phyloP scores from a whole-genome alignment of 2,797 vertebrate genomes.

The Cossypha heuglini region DNA sequence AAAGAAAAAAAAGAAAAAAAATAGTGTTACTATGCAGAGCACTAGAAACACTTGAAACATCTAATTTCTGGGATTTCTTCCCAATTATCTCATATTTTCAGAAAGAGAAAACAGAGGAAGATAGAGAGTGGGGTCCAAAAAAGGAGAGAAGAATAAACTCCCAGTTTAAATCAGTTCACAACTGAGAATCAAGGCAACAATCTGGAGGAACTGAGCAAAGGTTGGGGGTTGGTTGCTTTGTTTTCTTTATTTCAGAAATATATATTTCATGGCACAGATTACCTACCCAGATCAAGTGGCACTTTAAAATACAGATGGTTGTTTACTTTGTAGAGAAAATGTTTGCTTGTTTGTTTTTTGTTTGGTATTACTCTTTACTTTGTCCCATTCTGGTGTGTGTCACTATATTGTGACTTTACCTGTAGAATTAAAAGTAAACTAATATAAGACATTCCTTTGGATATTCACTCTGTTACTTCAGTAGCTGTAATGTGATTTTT shows the following conservation, averaged over 20 bases:
- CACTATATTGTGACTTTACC: background rate
- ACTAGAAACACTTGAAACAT: background rate
- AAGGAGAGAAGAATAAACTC: background rate
- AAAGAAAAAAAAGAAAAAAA: background rate
- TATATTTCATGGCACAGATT: background rate
- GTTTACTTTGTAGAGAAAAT: background rate
- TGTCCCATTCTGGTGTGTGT: background rate
- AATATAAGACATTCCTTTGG: constrained; percentile 7
- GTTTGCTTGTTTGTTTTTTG: background rate
- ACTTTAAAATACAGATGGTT: background rate
- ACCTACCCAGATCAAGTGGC: background rate
- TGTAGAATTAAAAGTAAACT: constrained; percentile 7
- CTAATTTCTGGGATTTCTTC: background rate
- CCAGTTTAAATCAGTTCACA: background rate
- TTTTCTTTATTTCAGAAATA: background rate
- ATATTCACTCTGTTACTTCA: constrained; percentile 11
- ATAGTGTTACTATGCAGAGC: background rate
- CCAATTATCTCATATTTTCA: background rate
- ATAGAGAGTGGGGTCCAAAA: rapidly evolving
- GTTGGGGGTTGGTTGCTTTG: background rate
- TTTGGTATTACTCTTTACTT: background rate
- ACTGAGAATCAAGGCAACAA: background rate
- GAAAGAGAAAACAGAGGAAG: background rate
- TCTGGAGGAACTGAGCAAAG: background rate
- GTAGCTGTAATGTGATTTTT: background rate